Conservation (phyloP, 2,888 invertebrate species). For the Meiosimyza decipiens region DNA sequence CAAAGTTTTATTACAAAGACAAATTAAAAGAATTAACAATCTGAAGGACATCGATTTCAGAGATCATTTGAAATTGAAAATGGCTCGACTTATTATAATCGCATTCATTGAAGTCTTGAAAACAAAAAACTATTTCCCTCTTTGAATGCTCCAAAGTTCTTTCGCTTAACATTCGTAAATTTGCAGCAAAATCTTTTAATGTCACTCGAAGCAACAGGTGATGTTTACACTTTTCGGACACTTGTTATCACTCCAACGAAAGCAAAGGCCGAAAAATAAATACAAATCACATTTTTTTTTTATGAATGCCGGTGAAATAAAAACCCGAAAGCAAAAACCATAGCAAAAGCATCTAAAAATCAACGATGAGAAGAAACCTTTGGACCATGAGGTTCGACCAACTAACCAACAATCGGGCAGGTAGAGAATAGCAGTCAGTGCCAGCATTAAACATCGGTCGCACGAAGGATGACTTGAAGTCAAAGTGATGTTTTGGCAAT, state of each 20-base stretch:
- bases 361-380: background rate
- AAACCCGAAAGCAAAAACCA: too few relatives aligned
- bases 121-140: background rate
- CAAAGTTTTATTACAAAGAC: too few relatives aligned
- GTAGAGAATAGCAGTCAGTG: background rate
- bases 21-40: too few relatives aligned
- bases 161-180: background rate
- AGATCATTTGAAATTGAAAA: background rate
- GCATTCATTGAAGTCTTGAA: background rate
- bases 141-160: background rate
- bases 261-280: background rate
- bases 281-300: background rate
- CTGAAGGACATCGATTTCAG: too few relatives aligned
- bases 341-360: too few relatives aligned
- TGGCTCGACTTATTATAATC: background rate
- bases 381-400: background rate
- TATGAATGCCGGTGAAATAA: too few relatives aligned
- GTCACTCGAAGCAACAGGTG: slow-evolving; percentile 17
- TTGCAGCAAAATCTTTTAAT: slow-evolving; percentile 9
- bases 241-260: slow-evolving; percentile 30
- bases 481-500: slow-evolving; percentile 20
- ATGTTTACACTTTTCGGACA: slow-evolving; percentile 32
- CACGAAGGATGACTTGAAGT: slow-evolving; percentile 20
- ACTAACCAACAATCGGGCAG: background rate
- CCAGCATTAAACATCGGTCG: background rate